Evolutionary conservation across 2,797 vertebrate species (phyloP), one percentile per base, ranked within the genome.

Genomic region (Coregonus ussuriensis): DNA sequence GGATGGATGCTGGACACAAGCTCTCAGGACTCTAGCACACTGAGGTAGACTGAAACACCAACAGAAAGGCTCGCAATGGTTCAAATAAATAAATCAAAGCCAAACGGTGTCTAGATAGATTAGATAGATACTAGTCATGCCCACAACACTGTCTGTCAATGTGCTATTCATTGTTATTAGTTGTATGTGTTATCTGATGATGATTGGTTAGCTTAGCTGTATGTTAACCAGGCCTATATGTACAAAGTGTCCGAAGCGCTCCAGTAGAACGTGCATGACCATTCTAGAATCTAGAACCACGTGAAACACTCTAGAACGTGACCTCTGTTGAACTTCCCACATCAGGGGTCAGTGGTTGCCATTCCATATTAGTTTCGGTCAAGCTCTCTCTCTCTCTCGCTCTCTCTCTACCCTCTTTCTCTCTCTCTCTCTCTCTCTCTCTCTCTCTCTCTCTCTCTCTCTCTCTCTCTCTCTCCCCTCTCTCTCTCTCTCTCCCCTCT

Each of bases 31-130:
- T 71, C 78, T 74, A 81, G 33, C 73, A 82, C 74, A 79, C 79
- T 83, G 89, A 90, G 90, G 89, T 90, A 90, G 89, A 89, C 56
- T 62, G 56, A 21, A 81, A 65, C 69, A 83, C 78, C 76, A 71
- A 78, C 77, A 87, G 71, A 78, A 83, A 80, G 79, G 77, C 80
- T 79, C n/a, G 62, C 76, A 65, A 85, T 82, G 76, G 77, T 66
- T 78, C 13, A 74, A 67, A 75, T 15, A 9, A 21, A 62, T 21
- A 56, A 56, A 56, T 62, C 74, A 78, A 78, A 72, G n/a, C 59
- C 37, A 59, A 67, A 70, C 16, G 67, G 53, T 62, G 54, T 37
- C n/a, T 73, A 66, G n/a, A 4, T 16, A 18, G n/a, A 21, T 59
- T 2, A 59, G 21, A 16, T 56, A 18, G 54, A 37, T 37, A 37